Evolutionary conservation across 2,888 invertebrate species (phyloP).

Genomic region (Sceliomorpha sp.): DNA sequence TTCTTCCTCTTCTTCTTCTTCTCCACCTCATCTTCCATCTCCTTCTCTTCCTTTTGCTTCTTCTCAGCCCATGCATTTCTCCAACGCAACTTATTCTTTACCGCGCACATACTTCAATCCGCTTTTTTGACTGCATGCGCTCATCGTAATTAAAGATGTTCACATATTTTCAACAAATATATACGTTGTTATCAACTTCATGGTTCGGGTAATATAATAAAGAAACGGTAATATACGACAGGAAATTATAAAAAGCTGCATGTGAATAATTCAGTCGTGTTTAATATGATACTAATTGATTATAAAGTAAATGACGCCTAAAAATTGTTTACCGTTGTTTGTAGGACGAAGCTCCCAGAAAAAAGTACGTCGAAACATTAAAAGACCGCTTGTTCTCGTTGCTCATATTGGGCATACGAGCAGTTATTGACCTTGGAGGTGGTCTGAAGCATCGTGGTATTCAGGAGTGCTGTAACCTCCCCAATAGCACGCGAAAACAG

Average conservation of each 20-base stretch:
- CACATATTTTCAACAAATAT: conserved; percentile 32
- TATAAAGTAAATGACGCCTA: too few species aligned
- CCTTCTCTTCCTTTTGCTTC: conserved; percentile 9
- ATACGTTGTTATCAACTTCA: conserved; percentile 40
- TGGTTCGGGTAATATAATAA: conserved; percentile 39
- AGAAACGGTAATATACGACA: conserved; percentile 5
- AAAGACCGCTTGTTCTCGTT: too few species aligned
- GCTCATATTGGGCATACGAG: too few species aligned
- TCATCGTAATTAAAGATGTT: conserved; percentile 44
- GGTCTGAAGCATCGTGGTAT: too few species aligned
- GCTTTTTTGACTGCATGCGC: conserved; percentile 29
- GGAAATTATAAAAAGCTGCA: conserved; percentile 4
- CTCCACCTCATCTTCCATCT: too few species aligned
- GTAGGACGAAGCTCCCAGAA: too few species aligned
- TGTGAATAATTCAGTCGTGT: background rate
- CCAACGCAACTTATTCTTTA: conserved; percentile 50
- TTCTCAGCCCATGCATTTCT: conserved; percentile 5
- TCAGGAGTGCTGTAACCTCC: conserved; percentile 25
- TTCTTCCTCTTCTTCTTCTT: conserved; percentile 40
- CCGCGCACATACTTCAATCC: conserved; percentile 32
- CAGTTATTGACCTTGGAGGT: too few species aligned
- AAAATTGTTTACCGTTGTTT: too few species aligned
- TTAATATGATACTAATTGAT: too few species aligned
- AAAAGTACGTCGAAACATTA: too few species aligned
- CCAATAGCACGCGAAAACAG: conserved; percentile 72